phyloP scores from a whole-genome alignment of 2,113 vertebrate genomes.

The Carettochelys insculpta region DNA sequence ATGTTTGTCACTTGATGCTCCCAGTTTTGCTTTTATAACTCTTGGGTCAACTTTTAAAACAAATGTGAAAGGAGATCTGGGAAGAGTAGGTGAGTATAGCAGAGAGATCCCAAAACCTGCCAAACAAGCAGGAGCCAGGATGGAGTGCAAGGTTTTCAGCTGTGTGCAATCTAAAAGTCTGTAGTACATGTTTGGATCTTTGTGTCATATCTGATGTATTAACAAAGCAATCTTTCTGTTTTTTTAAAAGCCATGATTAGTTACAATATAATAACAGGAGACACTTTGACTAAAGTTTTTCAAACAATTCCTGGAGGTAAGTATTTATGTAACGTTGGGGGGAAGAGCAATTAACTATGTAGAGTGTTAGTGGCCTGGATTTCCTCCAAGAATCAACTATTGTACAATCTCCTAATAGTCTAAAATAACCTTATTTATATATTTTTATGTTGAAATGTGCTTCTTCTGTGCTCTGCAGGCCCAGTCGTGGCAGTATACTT shows the following conservation, averaged over 20 bases:
- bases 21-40: fast-evolving
- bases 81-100: not conserved
- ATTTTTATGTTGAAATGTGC: not conserved
- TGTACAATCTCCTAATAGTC: not conserved
- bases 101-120: not conserved
- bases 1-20: not conserved
- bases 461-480: not conserved
- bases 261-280: slow-evolving; percentile 95
- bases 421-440: not conserved
- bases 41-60: not conserved
- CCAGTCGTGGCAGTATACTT: not conserved
- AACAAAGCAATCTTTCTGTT: slow-evolving; percentile 16
- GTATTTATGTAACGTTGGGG: not conserved
- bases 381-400: not conserved
- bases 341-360: not conserved
- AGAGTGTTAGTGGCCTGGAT: not conserved
- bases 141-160: not conserved
- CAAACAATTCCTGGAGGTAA: slow-evolving; percentile 92
- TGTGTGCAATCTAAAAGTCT: not conserved
- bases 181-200: not conserved
- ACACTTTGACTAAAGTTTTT: slow-evolving; percentile 94
- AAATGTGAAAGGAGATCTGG: not conserved
- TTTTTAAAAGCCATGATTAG: slow-evolving; percentile 95
- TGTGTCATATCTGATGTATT: slow-evolving; percentile 8
- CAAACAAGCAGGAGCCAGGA: not conserved